Conservation (phyloP, 2,888 invertebrate species). For the Exocentrus adspersus region DNA sequence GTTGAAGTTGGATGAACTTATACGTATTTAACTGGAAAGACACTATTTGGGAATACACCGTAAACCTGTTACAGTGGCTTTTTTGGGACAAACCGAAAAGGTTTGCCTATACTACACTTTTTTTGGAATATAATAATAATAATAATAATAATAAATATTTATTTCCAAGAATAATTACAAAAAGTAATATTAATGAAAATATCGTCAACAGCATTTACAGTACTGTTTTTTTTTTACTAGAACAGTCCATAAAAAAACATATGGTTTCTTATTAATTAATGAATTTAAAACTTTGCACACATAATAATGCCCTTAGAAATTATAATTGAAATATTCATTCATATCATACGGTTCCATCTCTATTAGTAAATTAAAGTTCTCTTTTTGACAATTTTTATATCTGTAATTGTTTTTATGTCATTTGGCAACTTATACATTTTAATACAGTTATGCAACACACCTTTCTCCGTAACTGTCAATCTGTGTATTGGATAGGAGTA, state of each 20-base stretch:
- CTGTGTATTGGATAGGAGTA: neutral
- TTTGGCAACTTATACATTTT: no score
- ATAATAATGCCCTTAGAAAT: neutral
- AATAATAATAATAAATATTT: no score
- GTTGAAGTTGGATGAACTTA: no score
- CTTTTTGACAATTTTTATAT: neutral
- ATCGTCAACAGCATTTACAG: neutral
- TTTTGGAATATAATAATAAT: no score
- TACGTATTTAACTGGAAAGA: no score
- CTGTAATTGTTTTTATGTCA: neutral
- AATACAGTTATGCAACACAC: neutral
- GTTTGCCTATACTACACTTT: no score
- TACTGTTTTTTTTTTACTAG: no score
- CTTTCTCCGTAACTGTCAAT: neutral
- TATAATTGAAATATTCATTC: neutral
- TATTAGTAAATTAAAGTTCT: neutral
- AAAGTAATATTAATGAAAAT: neutral
- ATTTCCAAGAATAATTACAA: neutral
- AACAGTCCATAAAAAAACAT: no score
- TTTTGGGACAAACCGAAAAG: no score
- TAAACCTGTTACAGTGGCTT: no score
- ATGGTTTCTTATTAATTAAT: no score
- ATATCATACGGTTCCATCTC: neutral
- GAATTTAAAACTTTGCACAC: neutral
- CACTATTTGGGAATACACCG: no score